These are phyloP conservation scores for Drosophila neocordata DNA, from an alignment of 1,140 invertebrate species.

Conservation along the genomic window DNA sequence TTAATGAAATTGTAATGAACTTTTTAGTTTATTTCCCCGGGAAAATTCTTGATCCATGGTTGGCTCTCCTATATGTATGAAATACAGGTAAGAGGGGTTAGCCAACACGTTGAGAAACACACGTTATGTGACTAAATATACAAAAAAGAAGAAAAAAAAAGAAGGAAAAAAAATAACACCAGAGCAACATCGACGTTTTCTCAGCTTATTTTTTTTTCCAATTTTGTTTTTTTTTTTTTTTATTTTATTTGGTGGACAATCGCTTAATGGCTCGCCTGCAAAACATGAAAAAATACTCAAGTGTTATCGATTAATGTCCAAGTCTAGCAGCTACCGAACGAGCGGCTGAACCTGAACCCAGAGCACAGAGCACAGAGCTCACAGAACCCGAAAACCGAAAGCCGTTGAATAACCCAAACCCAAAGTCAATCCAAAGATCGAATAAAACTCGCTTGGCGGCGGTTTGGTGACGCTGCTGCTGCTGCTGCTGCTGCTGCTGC, in stretches of 20 bases:
- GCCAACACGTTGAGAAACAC: neutral
- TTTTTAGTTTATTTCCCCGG: too few relatives aligned
- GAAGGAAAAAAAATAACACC: neutral
- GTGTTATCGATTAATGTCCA: slow-evolving; percentile 83
- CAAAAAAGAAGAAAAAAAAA: too few relatives aligned
- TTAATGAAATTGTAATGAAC: too few relatives aligned
- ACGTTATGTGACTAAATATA: too few relatives aligned
- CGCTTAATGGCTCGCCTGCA: slow-evolving; percentile 82
- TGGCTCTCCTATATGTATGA: neutral
- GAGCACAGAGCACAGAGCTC: neutral
- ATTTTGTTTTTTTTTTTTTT: neutral
- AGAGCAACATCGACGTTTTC: slow-evolving; percentile 22
- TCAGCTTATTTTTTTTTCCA: neutral
- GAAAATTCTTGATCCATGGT: too few relatives aligned
- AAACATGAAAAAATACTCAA: slow-evolving; percentile 83
- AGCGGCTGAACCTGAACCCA: slow-evolving; percentile 53
- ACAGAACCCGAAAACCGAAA: neutral
- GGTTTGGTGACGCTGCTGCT: slow-evolving; percentile 8
- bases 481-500: slow-evolving; percentile 26
- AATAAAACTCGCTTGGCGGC: slow-evolving; percentile 54
- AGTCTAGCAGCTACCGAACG: slow-evolving; percentile 82
- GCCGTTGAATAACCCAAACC: neutral
- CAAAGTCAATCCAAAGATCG: neutral
- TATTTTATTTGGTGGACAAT: slow-evolving; percentile 70
- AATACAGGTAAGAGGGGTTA: neutral